A percentile compares a stretch with the other conserved stretches of the same genome.
Conservation (phyloP, 1,140 invertebrate species). For the Phocides pigmalion region DNA sequence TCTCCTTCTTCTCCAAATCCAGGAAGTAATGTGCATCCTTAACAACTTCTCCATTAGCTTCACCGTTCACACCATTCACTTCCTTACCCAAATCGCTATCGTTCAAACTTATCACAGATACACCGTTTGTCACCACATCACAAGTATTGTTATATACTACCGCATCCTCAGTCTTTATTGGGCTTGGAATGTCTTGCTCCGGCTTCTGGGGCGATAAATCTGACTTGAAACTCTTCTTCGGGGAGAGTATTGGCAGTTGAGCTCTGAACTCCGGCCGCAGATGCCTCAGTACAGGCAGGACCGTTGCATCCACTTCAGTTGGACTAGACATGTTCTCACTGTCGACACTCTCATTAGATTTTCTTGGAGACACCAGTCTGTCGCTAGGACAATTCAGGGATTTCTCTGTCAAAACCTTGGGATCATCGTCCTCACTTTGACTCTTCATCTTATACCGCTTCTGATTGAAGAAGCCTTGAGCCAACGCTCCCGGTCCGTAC, state of each 20-base stretch:
- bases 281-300: slow-evolving; percentile 91
- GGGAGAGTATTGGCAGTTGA: slow-evolving; percentile 89
- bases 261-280: slow-evolving; percentile 93
- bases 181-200: slow-evolving; percentile 63
- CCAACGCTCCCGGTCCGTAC: slow-evolving; percentile 93
- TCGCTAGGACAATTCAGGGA: slow-evolving; percentile 70
- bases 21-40: slow-evolving; percentile 91
- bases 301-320: slow-evolving; percentile 63
- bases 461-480: slow-evolving; percentile 91
- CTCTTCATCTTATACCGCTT: slow-evolving; percentile 81
- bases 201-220: slow-evolving; percentile 65
- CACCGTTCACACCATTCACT: slow-evolving; percentile 54
- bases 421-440: slow-evolving; percentile 69
- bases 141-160: slow-evolving; percentile 29
- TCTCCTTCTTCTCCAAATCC: slow-evolving; percentile 89
- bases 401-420: slow-evolving; percentile 70
- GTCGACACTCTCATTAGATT: slow-evolving; percentile 60
- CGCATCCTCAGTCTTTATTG: slow-evolving; percentile 64
- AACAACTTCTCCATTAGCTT: slow-evolving; percentile 58
- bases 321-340: slow-evolving; percentile 64
- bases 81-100: slow-evolving; percentile 39
- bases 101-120: slow-evolving; percentile 77
- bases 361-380: slow-evolving; percentile 52
- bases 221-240: slow-evolving; percentile 79
- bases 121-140: slow-evolving; percentile 68